phyloP scores from a whole-genome alignment of 30 jellyfish, hydroid and myxozoan species.

The Chironex yamaguchii region DNA sequence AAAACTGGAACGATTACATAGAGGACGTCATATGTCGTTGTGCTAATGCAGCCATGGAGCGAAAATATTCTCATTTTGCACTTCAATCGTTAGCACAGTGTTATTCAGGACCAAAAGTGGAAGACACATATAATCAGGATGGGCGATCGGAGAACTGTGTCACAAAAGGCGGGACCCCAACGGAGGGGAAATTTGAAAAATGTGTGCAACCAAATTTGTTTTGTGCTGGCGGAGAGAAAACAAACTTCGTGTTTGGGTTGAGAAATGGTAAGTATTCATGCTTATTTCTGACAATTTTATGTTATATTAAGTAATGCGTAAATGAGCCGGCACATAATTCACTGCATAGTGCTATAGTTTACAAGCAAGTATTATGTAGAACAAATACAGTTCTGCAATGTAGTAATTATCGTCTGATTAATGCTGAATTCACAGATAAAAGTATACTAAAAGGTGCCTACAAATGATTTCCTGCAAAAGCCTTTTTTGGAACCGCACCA shows the following conservation, averaged over 20 bases:
- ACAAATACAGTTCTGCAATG: too few relatives aligned
- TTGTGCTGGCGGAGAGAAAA: constrained; percentile 89
- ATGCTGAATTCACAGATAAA: too few relatives aligned
- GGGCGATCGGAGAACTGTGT: constrained; percentile 85
- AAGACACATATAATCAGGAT: constrained; percentile 73
- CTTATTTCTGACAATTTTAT: too few relatives aligned
- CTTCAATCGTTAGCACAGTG: constrained; percentile 84
- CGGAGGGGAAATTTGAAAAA: constrained; percentile 59
- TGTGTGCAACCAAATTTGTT: constrained; percentile 71
- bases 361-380: too few relatives aligned
- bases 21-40: constrained; percentile 92
- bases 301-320: neutral
- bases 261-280: constrained; percentile 61
- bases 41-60: constrained; percentile 85
- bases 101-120: constrained; percentile 90
- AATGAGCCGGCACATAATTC: neutral
- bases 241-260: constrained; percentile 92
- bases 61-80: constrained; percentile 81
- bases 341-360: too few relatives aligned
- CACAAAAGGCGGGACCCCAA: constrained; percentile 90
- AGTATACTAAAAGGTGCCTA: too few relatives aligned
- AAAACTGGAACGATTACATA: constrained; percentile 78
- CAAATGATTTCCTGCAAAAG: too few relatives aligned
- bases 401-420: too few relatives aligned
- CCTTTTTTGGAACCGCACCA: too few relatives aligned